A percentile compares a stretch with the other conserved stretches of the same genome.
Conservation (phyloP, 1,140 invertebrate species). For the Bombus waltoni region DNA sequence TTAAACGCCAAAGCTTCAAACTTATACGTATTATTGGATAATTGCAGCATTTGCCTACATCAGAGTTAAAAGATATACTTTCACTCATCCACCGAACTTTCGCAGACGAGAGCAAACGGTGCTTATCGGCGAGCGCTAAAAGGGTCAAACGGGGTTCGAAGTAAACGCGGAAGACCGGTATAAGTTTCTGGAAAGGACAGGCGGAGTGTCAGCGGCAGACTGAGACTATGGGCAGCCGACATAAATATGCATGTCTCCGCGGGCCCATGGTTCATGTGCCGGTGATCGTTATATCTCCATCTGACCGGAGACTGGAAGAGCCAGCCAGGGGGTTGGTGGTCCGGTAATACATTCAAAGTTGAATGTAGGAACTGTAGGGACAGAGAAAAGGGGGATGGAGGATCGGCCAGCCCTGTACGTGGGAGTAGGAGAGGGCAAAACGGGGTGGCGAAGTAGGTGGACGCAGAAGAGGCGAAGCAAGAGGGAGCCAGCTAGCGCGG, state of each 20-base stretch:
- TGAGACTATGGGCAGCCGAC: conserved; percentile 65
- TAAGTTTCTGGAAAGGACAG: conserved; percentile 52
- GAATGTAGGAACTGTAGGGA: conserved; percentile 75
- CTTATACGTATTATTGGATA: no score
- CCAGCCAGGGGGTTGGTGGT: conserved; percentile 64
- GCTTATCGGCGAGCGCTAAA: neutral
- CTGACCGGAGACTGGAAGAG: conserved; percentile 75
- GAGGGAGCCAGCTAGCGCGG: conserved; percentile 58
- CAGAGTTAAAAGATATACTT: neutral
- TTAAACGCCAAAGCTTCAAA: no score
- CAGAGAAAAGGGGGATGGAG: conserved; percentile 70
- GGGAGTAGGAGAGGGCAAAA: conserved; percentile 50
- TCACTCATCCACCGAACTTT: neutral
- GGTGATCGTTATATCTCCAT: conserved; percentile 78
- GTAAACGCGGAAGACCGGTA: neutral
- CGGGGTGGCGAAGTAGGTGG: conserved; percentile 50
- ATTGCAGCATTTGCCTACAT: no score
- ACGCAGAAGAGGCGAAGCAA: conserved; percentile 61
- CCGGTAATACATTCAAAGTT: conserved; percentile 82
- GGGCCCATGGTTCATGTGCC: conserved; percentile 77
- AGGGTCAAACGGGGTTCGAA: neutral
- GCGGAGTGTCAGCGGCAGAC: conserved; percentile 54
- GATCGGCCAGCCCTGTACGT: conserved; percentile 57
- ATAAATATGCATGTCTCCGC: conserved; percentile 81
- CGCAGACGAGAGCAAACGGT: neutral